Evolutionary conservation across 2,888 invertebrate species (phyloP).

Genomic region (Drosophila phalerata): DNA sequence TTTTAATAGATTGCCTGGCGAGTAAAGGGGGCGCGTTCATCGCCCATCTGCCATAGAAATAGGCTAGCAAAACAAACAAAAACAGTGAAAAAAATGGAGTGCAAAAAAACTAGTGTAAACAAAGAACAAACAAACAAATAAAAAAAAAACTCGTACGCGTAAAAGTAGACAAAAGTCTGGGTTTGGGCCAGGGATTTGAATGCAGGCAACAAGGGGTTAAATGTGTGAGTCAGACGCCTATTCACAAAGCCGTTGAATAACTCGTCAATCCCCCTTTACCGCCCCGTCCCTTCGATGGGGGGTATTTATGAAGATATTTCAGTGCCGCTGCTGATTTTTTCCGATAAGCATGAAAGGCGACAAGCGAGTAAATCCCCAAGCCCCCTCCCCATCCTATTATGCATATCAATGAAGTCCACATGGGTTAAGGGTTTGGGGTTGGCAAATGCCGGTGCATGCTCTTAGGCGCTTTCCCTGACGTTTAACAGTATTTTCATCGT

Average conservation of each 20-base stretch:
- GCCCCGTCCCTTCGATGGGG: background rate
- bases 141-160: background rate
- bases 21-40: conserved; percentile 4
- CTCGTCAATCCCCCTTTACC: conserved; percentile 21
- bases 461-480: conserved; percentile 26
- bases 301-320: conserved; percentile 73
- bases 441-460: conserved; percentile 52
- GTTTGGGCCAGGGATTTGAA: conserved; percentile 30
- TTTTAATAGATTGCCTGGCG: conserved; percentile 74
- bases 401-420: conserved; percentile 65
- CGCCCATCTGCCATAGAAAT: conserved; percentile 47
- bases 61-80: conserved; percentile 51
- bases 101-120: conserved; percentile 22
- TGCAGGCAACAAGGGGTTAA: conserved; percentile 70
- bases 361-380: conserved; percentile 37
- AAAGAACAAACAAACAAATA: conserved; percentile 3
- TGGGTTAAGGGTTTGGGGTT: conserved; percentile 8
- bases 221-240: conserved; percentile 65
- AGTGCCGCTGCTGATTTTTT: conserved; percentile 59
- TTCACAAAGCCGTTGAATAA: conserved; percentile 43
- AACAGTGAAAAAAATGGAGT: conserved; percentile 8
- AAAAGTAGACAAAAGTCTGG: conserved; percentile 27
- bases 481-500: conserved; percentile 57
- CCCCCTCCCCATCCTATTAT: conserved; percentile 15
- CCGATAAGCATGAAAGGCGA: conserved; percentile 73